Percentiles rank a stretch among this genome's conserved stretches.
phyloP scores from a whole-genome alignment of 1,140 invertebrate species.

The Lepidurus couesii region DNA sequence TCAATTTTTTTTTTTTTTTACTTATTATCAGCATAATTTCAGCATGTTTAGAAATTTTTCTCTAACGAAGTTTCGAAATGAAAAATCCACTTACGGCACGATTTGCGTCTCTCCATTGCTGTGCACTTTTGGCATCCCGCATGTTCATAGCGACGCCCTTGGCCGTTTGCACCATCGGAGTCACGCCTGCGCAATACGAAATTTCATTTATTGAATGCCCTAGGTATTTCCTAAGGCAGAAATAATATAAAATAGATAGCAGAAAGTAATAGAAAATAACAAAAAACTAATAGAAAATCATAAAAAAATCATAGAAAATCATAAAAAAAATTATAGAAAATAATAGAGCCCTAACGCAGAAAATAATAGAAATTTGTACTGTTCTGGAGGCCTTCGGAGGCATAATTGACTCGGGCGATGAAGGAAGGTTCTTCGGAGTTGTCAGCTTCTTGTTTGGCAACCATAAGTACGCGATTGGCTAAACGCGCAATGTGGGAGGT shows the following conservation, averaged over 20 bases:
- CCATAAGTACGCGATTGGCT: conserved; percentile 89
- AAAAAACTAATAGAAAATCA: too few species aligned
- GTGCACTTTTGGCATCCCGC: conserved; percentile 65
- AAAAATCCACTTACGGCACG: conserved; percentile 57
- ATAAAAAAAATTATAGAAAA: too few species aligned
- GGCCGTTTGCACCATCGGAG: conserved; percentile 92
- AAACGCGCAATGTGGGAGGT: conserved; percentile 85
- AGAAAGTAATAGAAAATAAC: neutral
- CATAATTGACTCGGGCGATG: conserved; percentile 73
- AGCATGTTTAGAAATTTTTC: neutral
- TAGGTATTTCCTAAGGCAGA: neutral
- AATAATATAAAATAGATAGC: neutral
- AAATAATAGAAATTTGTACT: conserved; percentile 50
- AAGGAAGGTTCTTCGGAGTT: conserved; percentile 95
- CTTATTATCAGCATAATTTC: too few species aligned
- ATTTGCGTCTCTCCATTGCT: conserved; percentile 85
- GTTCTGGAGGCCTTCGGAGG: conserved; percentile 75
- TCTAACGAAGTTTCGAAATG: conserved; percentile 7
- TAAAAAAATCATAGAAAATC: too few species aligned
- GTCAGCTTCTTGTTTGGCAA: conserved; percentile 94
- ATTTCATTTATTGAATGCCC: neutral
- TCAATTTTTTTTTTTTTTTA: too few species aligned
- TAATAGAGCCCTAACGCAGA: neutral
- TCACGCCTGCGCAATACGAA: conserved; percentile 59
- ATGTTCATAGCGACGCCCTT: conserved; percentile 88